Evolutionary conservation across 2,888 invertebrate species (phyloP), one percentile per base, ranked within the genome.

Genomic region (Drosophila vallismaia): DNA sequence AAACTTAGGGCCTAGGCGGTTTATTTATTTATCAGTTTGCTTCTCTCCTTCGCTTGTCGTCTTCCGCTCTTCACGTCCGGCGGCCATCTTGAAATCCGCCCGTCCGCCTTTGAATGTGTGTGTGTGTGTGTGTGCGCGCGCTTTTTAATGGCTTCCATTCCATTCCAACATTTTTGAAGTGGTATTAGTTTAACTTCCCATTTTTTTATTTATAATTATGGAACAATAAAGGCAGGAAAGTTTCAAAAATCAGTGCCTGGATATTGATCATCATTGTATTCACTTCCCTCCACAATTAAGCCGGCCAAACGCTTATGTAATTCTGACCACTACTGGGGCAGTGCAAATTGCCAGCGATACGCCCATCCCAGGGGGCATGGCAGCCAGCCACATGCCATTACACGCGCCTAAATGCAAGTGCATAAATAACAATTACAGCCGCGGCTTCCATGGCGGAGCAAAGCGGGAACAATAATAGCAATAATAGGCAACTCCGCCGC

Each of bases 391-490:
- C 74, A 74, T 79, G 76, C 83, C 69, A 88, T 88, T 86, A 81
- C 82, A 83, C 7, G 28, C 71, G 62, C 81, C 77, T 75, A 86
- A 87, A 86, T 88, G 86, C 84, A 79, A 88, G 75, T 78, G 84
- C 86, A 86, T 86, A 88, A 86, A 86, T 88, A 88, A 88, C 86
- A 88, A 88, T 88, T 86, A 84, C 86, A 78, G 81, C 67, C 71
- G 74, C 73, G 71, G 48, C 63, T n/a, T n/a, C 36, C n/a, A 36
- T n/a, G 12, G 48, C 53, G 52, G 54, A 29, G 52, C 19, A 19
- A 14, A 68, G 51, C 49, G 54, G 55, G 57, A 69, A 50, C 64
- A 75, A 59, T 71, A 70, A 52, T 57, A 69, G 46, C 50, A 63
- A 50, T 63, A 69, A 57, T 64, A 60, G 68, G 45, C 66, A 59